Conservation (phyloP, 1,140 invertebrate genomes). For the Platorchestia sp. region DNA sequence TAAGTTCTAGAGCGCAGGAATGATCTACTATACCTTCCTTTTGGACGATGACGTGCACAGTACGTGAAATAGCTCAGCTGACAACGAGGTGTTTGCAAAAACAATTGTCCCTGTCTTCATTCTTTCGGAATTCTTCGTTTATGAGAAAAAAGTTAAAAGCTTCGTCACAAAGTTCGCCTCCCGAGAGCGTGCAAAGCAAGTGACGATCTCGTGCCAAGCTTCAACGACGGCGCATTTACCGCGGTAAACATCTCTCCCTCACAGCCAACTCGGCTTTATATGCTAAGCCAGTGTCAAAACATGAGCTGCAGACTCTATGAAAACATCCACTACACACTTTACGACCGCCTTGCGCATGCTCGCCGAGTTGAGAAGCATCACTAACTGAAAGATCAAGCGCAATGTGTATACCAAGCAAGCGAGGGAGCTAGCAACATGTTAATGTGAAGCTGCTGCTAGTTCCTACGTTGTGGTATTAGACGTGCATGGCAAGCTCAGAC, state of each 20-base stretch:
- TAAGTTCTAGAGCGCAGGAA: not conserved
- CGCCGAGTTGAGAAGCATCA: not conserved
- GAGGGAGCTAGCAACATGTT: not conserved
- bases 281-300: conserved; percentile 33
- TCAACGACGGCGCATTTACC: not conserved
- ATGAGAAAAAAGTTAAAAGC: not conserved
- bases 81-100: not conserved
- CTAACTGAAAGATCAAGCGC: not conserved
- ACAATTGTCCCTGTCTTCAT: not conserved
- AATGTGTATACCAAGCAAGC: conserved; percentile 7
- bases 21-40: not conserved
- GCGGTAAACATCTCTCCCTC: not conserved
- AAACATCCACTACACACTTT: conserved; percentile 3
- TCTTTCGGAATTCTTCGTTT: not conserved
- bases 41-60: not conserved
- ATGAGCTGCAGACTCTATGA: conserved; percentile 43
- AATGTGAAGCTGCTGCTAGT: not conserved
- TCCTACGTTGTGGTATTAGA: not conserved
- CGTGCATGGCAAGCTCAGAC: not conserved
- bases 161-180: not conserved
- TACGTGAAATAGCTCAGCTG: not conserved
- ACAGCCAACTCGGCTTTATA: conserved; percentile 6
- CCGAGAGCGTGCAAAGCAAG: not conserved
- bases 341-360: not conserved
- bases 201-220: not conserved